Base-by-base conservation (phyloP, 2,797 vertebrate genomes). In the Cetoscarus ocellatus region DNA sequence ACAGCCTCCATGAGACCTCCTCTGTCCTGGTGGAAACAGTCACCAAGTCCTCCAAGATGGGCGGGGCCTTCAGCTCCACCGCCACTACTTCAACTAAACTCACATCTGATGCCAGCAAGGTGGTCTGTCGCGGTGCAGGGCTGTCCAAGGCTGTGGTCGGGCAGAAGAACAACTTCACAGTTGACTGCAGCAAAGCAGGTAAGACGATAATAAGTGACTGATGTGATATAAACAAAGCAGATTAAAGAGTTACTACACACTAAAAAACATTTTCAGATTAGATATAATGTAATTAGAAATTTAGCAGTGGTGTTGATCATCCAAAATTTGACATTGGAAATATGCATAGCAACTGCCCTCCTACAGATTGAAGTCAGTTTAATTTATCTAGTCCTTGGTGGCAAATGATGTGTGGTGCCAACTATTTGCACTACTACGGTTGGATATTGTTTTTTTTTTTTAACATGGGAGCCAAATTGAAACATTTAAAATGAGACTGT, bases 101-200 rank as follows among this genome's bases (percentile, higher is more conserved):
- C 86, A 76, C 95, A 0, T 98, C 97, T 0, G 97, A 98, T 0
- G 97, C 97, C 73, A 96, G 96, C 83, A 97, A 96, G 83, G 97
- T 98, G 87, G 96, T 97, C 38, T 97, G 96, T 1, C 94, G 95
- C 8, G 97, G 97, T 2, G 85, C 95, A 0, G 97, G 97, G 40
- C 90, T 99, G 69, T 79, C 95, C 70, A 93, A 96, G 43, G 96
- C 96, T 77, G 91, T 95, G 34, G 92, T 97, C 8, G 97, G 96
- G 45, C 97, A 98, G 93, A 98, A 95, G 91, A 98, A 99, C 85
- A 96, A 92, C 76, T 98, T 99, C 83, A 96, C 95, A 0, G 96
- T 99, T 10, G 97, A 98, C 91, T 98, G 97, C 92, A 95, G 96
- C 95, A 97, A 97, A 95, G 97, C 97, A 86, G 97, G 97, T 96